These are phyloP conservation scores for Miltochrista miniata DNA, from an alignment of 2,888 invertebrate species.

Conservation along the genomic window DNA sequence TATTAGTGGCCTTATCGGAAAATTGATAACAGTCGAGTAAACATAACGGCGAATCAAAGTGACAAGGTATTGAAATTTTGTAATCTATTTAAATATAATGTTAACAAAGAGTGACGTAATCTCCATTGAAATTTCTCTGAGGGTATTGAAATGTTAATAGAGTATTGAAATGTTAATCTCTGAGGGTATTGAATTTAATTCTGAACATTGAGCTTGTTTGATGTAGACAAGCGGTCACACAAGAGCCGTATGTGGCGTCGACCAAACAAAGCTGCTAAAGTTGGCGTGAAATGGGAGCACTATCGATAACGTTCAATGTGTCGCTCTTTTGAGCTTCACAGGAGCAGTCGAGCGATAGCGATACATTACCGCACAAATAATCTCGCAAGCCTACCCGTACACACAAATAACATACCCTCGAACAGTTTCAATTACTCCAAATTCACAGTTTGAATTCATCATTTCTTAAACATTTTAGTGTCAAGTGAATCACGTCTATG, in stretches of 20 bases:
- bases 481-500: neutral
- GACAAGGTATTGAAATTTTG: slow-evolving; percentile 30
- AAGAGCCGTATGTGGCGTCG: slow-evolving; percentile 12
- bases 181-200: slow-evolving; percentile 4
- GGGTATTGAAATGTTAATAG: slow-evolving; percentile 35
- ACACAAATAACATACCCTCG: neutral
- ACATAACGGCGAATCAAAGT: no score
- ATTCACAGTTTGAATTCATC: neutral
- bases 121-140: slow-evolving; percentile 50
- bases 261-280: slow-evolving; percentile 47
- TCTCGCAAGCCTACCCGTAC: no score
- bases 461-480: neutral
- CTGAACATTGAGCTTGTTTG: no score
- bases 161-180: slow-evolving; percentile 65
- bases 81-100: slow-evolving; percentile 49
- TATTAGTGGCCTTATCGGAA: slow-evolving; percentile 22
- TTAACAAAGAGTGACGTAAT: slow-evolving; percentile 51
- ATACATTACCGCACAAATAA: neutral
- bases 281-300: slow-evolving; percentile 52
- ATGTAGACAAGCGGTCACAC: no score
- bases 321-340: slow-evolving; percentile 5
- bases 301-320: slow-evolving; percentile 20
- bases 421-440: neutral
- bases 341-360: slow-evolving; percentile 1
- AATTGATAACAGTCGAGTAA: slow-evolving; percentile 12